Base-by-base conservation (phyloP, 2,797 vertebrate genomes). In the Phoxinus dragarum region DNA sequence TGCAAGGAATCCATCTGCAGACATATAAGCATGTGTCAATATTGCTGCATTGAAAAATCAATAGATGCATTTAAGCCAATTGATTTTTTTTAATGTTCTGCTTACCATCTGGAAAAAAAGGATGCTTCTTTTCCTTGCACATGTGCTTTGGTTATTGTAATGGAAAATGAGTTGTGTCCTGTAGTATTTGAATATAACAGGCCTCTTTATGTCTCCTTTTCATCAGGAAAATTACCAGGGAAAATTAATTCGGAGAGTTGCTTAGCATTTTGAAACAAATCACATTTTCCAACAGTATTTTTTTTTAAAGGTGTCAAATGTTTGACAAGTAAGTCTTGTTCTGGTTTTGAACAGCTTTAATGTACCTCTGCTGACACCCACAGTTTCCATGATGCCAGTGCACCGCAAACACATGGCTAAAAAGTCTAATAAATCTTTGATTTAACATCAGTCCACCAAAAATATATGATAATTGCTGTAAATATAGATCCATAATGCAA, bases 41-140 rank as follows among this genome's bases (percentile, higher is more conserved):
- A 75, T 36, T 44, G 7, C 84, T 79, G 74, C 27, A 75, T 21
- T 77, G 52, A 78, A 73, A 71, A 88, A 83, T 85, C 80, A 64
- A 86, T 86, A 54, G 38, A 68, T 61, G 76, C 36, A 67, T 88
- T 82, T 80, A 74, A 54, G 42, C 21, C n/a, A 7, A 86, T 80
- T 77, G 71, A 84, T 84, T 80, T 61, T 72, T 47, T 12, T 47
- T 12, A 12, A 47, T 71, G 52, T 80, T 36, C 6, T 72, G 12
- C 54, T 61, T 34, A 42, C 38, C 66, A 84, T 71, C 66, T 56
- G 6, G 19, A 2, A 42, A 49, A 49, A 40, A 52, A 27, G 12
- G 0, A 69, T 59, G 27, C 12, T 19, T 59, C 10, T 42, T 36
- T 66, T 47, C n/a, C 44, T 77, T 11, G 34, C 44, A 73, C 23